Evolutionary conservation across 1,140 invertebrate genomes (phyloP).

Genomic region (Drosophila fuyamai): DNA sequence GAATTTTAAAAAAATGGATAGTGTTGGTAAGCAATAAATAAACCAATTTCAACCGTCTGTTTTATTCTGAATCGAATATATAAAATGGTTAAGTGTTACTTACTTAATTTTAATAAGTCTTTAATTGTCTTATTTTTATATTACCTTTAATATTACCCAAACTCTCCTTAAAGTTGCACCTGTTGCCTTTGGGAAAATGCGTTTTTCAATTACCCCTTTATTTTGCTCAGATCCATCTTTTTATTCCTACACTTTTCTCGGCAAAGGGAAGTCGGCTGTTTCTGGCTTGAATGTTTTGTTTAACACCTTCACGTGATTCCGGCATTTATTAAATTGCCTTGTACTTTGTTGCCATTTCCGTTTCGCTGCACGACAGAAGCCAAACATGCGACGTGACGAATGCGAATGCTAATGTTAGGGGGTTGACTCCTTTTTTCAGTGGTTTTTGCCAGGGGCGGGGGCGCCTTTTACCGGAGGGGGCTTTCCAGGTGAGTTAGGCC

Average conservation of each 20-base stretch:
- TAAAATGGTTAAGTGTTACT: too few relatives aligned
- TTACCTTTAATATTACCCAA: not conserved
- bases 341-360: conserved; percentile 81
- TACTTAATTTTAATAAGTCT: too few relatives aligned
- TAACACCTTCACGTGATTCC: conserved; percentile 83
- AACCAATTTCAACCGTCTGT: too few relatives aligned
- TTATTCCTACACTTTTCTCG: conserved; percentile 35
- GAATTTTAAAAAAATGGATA: too few relatives aligned
- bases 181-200: conserved; percentile 16
- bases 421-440: not conserved
- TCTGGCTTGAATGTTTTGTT: conserved; percentile 72
- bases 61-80: too few relatives aligned
- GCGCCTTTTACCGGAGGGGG: not conserved
- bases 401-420: conserved; percentile 32
- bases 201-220: conserved; percentile 54
- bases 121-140: not conserved
- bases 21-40: too few relatives aligned
- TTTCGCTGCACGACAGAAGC: conserved; percentile 68
- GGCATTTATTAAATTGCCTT: conserved; percentile 82
- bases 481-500: not conserved
- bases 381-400: conserved; percentile 80
- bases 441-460: not conserved
- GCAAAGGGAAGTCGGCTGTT: conserved; percentile 30
- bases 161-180: not conserved
- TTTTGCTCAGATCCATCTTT: conserved; percentile 13